Conservation (phyloP, 1,140 invertebrate genomes). For the Brachionus plicatilis region DNA sequence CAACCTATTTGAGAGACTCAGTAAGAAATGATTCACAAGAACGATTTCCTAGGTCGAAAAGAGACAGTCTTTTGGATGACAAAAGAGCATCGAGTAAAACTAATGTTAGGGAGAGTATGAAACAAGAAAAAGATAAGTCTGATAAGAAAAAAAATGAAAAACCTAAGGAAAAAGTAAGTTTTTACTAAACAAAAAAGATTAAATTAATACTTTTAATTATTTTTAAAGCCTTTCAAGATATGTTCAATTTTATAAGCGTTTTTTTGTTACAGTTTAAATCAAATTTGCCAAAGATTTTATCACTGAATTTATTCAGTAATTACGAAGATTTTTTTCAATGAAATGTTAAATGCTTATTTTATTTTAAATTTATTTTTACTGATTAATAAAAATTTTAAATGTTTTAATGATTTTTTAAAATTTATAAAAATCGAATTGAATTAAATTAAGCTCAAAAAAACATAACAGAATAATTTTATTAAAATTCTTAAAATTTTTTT, state of each 20-base stretch:
- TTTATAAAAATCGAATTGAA: too few relatives aligned
- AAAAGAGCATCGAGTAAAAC: background rate
- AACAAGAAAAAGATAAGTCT: background rate
- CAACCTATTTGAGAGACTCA: conserved; percentile 14
- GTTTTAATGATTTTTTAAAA: background rate
- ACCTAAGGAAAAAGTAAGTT: background rate
- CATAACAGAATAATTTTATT: too few relatives aligned
- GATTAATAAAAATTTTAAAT: background rate
- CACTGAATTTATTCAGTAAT: background rate
- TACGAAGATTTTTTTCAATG: background rate
- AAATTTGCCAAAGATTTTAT: background rate
- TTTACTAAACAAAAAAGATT: background rate
- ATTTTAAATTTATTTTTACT: background rate
- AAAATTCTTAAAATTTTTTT: too few relatives aligned
- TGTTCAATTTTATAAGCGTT: background rate
- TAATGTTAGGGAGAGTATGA: background rate
- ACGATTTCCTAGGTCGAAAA: background rate
- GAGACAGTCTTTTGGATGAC: background rate
- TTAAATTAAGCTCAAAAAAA: too few relatives aligned
- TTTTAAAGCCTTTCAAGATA: background rate
- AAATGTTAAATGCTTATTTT: background rate
- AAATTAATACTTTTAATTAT: background rate
- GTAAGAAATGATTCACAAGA: background rate
- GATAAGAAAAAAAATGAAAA: background rate
- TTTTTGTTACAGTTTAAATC: background rate